Base-by-base conservation (phyloP, 1,140 invertebrate genomes). In the Laupala kohalensis region DNA sequence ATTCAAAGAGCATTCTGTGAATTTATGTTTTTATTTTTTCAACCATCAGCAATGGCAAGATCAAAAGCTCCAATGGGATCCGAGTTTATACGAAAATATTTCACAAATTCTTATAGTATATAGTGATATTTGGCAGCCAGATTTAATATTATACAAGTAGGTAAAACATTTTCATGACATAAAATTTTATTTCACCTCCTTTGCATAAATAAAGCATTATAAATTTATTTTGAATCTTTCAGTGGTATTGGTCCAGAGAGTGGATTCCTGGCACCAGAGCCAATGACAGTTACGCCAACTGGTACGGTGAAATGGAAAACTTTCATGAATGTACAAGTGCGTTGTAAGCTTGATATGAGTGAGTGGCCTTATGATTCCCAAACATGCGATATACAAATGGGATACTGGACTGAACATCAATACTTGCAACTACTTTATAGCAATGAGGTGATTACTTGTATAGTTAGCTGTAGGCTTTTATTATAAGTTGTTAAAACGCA, bases 51-150 rank as follows among this genome's bases (percentile, higher is more conserved):
- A 71, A 26, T 83, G 82, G 82, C 73, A 66, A 12, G 81, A 83
- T 74, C 73, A 77, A 53, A 80, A 78, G 75, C 73, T 82, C 3
- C 64, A 69, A 25, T 83, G 81, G 81, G 72, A 80, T 73, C 74
- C 79, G 9, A 67, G 67, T 5, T 70, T 78, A 6, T 83, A 78
- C 73, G 75, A 76, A 25, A 77, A 78, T 66, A 76, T 82, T 9
- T 74, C 76, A n/a, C 64, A 64, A 25, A 65, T 82, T 2, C 73
- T 78, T 30, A 74, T 81, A 6, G 73, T 71, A 37, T 72, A 75
- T 29, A 73, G 75, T 64, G 79, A 83, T 75, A 75, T 82, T 25
- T 83, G 82, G 82, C 76, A 72, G 29, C 82, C 82, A 2, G 77
- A 81, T 69, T 70, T 83, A 29, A 73, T 78, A 15, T 68, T 81